Conservation (phyloP, 1,140 invertebrate genomes). For the Drosophila lowei region DNA sequence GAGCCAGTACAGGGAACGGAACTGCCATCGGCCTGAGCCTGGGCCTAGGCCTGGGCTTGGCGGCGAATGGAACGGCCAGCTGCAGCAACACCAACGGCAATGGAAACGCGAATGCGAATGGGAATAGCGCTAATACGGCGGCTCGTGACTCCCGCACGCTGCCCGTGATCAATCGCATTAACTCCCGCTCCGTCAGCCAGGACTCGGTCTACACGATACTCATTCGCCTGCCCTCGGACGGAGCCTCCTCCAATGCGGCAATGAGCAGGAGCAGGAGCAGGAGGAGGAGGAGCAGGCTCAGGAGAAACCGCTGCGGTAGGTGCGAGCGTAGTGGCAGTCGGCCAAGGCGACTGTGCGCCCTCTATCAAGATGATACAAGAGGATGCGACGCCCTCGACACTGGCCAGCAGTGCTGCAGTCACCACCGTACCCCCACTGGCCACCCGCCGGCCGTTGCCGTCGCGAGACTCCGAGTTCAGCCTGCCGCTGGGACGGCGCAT, state of each 20-base stretch:
- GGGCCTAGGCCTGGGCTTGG: too few species aligned
- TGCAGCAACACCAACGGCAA: neutral
- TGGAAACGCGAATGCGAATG: conserved; percentile 16
- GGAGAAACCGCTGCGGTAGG: conserved; percentile 73
- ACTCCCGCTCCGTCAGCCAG: conserved; percentile 86
- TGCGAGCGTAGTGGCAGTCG: conserved; percentile 55
- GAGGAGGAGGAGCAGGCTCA: conserved; percentile 65
- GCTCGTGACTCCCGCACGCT: conserved; percentile 85
- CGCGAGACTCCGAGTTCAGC: conserved; percentile 80
- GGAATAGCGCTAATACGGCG: conserved; percentile 10
- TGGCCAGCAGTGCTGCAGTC: conserved; percentile 49
- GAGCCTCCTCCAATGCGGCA: conserved; percentile 83
- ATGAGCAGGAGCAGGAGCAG: conserved; percentile 22
- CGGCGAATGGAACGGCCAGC: conserved; percentile 6
- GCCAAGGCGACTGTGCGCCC: conserved; percentile 82
- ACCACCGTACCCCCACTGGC: conserved; percentile 42
- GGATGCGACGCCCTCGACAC: conserved; percentile 83
- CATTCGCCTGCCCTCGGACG: conserved; percentile 90
- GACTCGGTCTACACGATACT: conserved; percentile 96
- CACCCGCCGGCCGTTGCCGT: conserved; percentile 68
- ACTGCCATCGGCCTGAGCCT: neutral
- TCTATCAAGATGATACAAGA: conserved; percentile 95
- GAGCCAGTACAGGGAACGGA: too few species aligned
- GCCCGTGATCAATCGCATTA: conserved; percentile 79
- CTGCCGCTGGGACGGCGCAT: conserved; percentile 85